phyloP scores from a whole-genome alignment of 2,113 vertebrate genomes.

The Hippocampus zosterae region DNA sequence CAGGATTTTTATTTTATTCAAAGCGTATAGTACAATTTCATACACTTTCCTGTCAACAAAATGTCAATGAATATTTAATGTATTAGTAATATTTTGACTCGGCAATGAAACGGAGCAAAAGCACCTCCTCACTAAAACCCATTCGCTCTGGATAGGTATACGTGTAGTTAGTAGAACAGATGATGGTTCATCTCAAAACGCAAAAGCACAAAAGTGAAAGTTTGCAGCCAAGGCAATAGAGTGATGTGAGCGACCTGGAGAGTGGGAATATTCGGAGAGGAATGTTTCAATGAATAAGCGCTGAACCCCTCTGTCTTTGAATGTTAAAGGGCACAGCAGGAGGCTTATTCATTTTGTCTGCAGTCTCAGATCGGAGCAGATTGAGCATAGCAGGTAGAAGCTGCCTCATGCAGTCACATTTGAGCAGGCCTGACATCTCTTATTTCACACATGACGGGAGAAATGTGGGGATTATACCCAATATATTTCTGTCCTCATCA shows the following conservation, averaged over 20 bases:
- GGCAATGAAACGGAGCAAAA: background rate
- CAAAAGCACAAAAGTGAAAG: background rate
- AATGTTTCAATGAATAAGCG: constrained; percentile 37
- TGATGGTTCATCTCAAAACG: background rate
- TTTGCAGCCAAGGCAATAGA: constrained; percentile 1
- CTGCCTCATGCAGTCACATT: constrained; percentile 46
- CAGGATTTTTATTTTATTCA: background rate
- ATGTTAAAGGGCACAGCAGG: constrained; percentile 44
- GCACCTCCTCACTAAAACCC: background rate
- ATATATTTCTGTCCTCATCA: constrained; percentile 47
- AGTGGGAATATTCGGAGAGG: constrained; percentile 21
- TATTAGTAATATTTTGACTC: background rate
- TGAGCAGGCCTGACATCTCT: constrained; percentile 53
- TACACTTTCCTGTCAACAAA: background rate
- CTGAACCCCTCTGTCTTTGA: constrained; percentile 23
- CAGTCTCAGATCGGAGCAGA: constrained; percentile 38
- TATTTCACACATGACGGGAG: constrained; percentile 57
- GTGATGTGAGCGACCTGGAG: constrained; percentile 25
- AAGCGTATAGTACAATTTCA: background rate
- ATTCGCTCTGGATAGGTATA: background rate
- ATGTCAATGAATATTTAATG: background rate
- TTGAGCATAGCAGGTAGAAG: constrained; percentile 59
- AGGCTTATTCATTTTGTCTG: constrained; percentile 46
- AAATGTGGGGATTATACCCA: constrained; percentile 46
- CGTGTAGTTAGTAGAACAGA: background rate